phyloP scores from a whole-genome alignment of 1,140 invertebrate genomes.

The Formica exsecta region DNA sequence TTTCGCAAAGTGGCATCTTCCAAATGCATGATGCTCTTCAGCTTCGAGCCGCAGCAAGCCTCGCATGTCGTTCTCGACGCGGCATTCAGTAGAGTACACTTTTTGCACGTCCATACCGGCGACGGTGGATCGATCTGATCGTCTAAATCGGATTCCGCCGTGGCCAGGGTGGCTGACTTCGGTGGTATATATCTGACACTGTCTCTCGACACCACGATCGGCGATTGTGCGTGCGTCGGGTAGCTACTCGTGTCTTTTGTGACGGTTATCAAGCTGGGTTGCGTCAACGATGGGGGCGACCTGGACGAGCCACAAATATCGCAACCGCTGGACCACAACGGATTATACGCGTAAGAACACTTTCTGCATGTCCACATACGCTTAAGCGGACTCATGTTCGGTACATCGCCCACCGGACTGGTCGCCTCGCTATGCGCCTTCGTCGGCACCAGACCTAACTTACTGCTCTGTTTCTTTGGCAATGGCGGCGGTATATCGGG shows the following conservation, averaged over 20 bases:
- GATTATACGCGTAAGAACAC: conserved; percentile 95
- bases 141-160: conserved; percentile 82
- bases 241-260: conserved; percentile 87
- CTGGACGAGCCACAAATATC: conserved; percentile 92
- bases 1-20: conserved; percentile 91
- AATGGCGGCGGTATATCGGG: conserved; percentile 85
- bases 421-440: conserved; percentile 84
- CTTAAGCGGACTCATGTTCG: conserved; percentile 84
- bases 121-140: conserved; percentile 80
- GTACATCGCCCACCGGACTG: conserved; percentile 79
- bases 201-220: conserved; percentile 83
- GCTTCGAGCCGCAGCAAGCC: conserved; percentile 93
- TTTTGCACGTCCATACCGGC: conserved; percentile 94
- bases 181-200: conserved; percentile 86
- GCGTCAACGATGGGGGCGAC: conserved; percentile 89
- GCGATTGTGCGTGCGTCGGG: conserved; percentile 79
- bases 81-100: conserved; percentile 94
- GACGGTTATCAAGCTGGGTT: conserved; percentile 90
- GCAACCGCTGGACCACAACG: conserved; percentile 91
- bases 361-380: conserved; percentile 95
- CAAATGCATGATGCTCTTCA: conserved; percentile 89
- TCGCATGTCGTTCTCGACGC: conserved; percentile 90
- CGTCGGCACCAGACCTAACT: conserved; percentile 77
- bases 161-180: conserved; percentile 86
- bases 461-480: conserved; percentile 84